These are phyloP conservation scores for Potorous gilbertii DNA, from an alignment of 2,797 vertebrate species.

Conservation along the genomic window DNA sequence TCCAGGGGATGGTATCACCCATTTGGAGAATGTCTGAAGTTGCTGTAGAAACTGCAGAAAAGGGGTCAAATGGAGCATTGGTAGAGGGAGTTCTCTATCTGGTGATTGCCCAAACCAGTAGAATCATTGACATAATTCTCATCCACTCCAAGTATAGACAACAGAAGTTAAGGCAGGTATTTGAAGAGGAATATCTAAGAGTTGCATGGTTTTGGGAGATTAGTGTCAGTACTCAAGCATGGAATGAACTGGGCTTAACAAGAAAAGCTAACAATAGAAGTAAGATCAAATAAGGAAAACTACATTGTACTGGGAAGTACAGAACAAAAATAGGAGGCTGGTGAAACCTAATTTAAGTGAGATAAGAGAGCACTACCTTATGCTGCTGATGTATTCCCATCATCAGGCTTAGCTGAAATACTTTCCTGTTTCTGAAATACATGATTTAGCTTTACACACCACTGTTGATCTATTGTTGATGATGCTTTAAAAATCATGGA, in stretches of 20 bases:
- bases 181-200: not conserved
- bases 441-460: not conserved
- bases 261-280: not conserved
- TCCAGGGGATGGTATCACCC: no score
- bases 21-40: no score
- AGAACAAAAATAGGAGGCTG: not conserved
- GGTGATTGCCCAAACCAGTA: not conserved
- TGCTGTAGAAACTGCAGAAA: not conserved
- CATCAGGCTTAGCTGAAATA: not conserved
- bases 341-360: not conserved
- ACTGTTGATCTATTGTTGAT: not conserved
- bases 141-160: not conserved
- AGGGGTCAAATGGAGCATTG: not conserved
- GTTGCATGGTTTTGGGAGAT: not conserved
- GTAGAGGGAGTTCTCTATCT: not conserved
- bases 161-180: not conserved
- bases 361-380: not conserved
- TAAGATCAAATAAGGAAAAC: not conserved
- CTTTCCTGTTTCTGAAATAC: not conserved
- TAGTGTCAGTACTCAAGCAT: not conserved
- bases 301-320: not conserved
- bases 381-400: not conserved
- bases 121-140: not conserved
- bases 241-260: not conserved
- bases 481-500: not conserved